Base-by-base conservation (phyloP, 1,140 invertebrate genomes). In the Solenopsis fugax region DNA sequence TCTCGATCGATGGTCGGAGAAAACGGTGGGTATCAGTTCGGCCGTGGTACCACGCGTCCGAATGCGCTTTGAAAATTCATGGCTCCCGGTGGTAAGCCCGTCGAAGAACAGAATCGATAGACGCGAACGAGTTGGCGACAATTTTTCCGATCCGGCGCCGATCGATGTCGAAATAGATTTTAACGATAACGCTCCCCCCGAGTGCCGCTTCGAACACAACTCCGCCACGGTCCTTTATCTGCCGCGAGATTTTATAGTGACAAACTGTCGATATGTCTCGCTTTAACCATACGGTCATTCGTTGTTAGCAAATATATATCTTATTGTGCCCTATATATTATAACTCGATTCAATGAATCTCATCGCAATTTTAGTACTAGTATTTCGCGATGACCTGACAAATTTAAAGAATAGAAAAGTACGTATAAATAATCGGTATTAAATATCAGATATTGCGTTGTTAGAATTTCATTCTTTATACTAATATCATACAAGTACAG, bases 51-150 rank as follows among this genome's bases (percentile, higher is more conserved):
- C 34, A 50, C 65, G 80, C 77, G 65, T 12, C 12, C 56, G 50
- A 89, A 62, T 37, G 64, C 54, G 21, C 84, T 87, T 87, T 89
- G 80, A 71, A 89, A 89, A 90, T 90, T 90, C 88, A 89, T 89
- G 88, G 84, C 29, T 86, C 75, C 85, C 78, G 37, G 16, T 50
- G 88, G 86, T 78, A 71, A 89, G 72, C 72, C 71, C 71, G 56
- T 60, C 29, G 21, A 76, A 73, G 60, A 72, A 64, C 29, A 16
- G 56, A 81, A 89, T 89, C 88, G 84, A 89, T 87, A 76, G 82
- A 65, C 84, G 54, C 75, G 56, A 89, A 81, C 88, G 82, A 81
- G 87, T 89, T 76, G 88, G 69, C 82, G 76, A 87, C 88, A 87
- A 89, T 89, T 89, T 85, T 81, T 84, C 80, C 54, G 69, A 75